Evolutionary conservation across 2,797 vertebrate genomes (phyloP).

Genomic region (Lacerta viridis): DNA sequence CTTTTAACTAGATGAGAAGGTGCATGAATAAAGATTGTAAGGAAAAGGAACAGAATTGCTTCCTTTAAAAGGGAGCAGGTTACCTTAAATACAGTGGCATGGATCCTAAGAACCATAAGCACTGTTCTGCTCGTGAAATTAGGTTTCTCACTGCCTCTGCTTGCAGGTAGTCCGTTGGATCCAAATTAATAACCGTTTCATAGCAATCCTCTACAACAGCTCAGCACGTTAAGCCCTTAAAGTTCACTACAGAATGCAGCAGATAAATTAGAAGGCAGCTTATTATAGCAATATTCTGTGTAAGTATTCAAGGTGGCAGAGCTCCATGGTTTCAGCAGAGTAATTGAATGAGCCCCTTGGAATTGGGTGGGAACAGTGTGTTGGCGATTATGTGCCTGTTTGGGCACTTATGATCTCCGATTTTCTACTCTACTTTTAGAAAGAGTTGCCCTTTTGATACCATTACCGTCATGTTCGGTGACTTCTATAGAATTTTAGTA

Average conservation of each 20-base stretch:
- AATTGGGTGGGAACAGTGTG: not conserved
- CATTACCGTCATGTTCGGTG: not conserved
- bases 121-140: not conserved
- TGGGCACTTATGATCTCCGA: not conserved
- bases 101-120: not conserved
- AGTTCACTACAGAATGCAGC: not conserved
- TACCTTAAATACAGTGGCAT: no score
- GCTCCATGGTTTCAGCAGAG: not conserved
- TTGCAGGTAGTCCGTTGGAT: not conserved
- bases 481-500: not conserved
- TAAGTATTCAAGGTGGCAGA: not conserved
- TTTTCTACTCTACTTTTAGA: not conserved
- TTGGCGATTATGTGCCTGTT: not conserved
- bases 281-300: not conserved
- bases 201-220: not conserved
- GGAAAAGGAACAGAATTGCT: not conserved
- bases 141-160: not conserved
- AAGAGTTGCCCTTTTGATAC: not conserved
- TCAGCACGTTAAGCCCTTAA: not conserved
- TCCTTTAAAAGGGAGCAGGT: not conserved
- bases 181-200: not conserved
- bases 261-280: not conserved
- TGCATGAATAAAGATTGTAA: not conserved
- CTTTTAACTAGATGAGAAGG: not conserved
- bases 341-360: not conserved